Conservation (phyloP, 2,888 invertebrate genomes). For the Argyra leucocephala region DNA sequence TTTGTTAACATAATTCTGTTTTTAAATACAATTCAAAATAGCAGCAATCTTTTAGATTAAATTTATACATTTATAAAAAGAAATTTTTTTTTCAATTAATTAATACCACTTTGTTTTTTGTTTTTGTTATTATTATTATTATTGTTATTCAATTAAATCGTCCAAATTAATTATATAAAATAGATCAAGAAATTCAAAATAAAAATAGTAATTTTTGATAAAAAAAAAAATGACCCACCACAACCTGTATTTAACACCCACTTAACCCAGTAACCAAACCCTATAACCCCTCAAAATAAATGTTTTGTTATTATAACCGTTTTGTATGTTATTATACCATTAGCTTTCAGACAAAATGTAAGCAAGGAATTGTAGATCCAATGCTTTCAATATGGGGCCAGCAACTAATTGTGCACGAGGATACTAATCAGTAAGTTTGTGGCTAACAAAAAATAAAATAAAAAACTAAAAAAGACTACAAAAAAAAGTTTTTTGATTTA, state of each 20-base stretch:
- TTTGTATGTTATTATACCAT: conserved; percentile 22
- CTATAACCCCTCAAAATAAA: not conserved
- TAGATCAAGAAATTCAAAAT: no score
- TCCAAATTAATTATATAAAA: no score
- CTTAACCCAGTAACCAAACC: not conserved
- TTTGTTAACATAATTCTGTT: no score
- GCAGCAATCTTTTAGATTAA: no score
- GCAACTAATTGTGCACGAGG: conserved; percentile 95
- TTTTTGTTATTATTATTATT: no score
- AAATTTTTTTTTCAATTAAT: no score
- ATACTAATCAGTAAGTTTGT: conserved; percentile 88
- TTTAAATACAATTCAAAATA: no score
- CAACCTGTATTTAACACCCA: not conserved
- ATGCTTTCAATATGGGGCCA: conserved; percentile 98
- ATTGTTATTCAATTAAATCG: no score
- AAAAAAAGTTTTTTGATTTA: conserved; percentile 8
- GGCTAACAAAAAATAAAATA: conserved; percentile 24
- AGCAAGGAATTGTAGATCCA: conserved; percentile 96
- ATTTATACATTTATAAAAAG: no score
- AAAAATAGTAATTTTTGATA: no score
- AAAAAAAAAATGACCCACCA: not conserved
- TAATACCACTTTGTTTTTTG: no score
- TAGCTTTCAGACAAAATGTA: conserved; percentile 79
- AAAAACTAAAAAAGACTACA: conserved; percentile 17
- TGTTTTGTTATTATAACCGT: conserved; percentile 23